Base-by-base conservation (phyloP, 2,113 vertebrate species). In the Tetrax tetrax region DNA sequence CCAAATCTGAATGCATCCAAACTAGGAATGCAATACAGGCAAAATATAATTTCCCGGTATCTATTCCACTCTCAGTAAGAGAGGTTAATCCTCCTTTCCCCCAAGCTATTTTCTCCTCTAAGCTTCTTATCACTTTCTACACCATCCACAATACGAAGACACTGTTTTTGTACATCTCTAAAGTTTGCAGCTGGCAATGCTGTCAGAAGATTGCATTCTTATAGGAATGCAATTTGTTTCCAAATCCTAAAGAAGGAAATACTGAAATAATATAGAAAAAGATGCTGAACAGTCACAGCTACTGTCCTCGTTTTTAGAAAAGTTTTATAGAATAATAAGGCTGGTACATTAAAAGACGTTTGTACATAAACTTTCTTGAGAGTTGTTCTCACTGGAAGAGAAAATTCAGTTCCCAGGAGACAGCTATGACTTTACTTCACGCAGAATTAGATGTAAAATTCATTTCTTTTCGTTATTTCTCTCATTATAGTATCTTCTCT, bases 71-170 rank as follows among this genome's bases (percentile, higher is more conserved):
- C 48, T n/a, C 41, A 69, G 38, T 75, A 65, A 84, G 57, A 85
- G 80, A 95, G 84, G 89, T 83, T 95, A 97, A 96, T 96, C 77
- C 65, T 94, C 53, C 93, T 95, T 79, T 53, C 13, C 91, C 61
- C 54, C 54, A 65, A 72, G 91, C 65, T 96, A 47, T 94, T 96
- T 91, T 91, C 77, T 95, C 45, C 61, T 87, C 87, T 96, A 96
- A 96, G 89, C 96, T 89, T 79, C 93, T 97, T 96, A 96, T 96
- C 91, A 93, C 59, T 63, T 94, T 90, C 82, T 88, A 59, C 63
- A 80, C 78, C 41, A 83, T 82, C 66, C 92, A 87, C 83, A 65
- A 69, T 69, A 71, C 11, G 77, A 90, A 93, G 61, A 57, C 64
- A 80, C 6, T 65, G 28, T 68, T 89, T 93, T 82, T 1, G 0